Evolutionary conservation across 1,140 invertebrate species (phyloP).

Genomic region (Rhagoletis pomonella): DNA sequence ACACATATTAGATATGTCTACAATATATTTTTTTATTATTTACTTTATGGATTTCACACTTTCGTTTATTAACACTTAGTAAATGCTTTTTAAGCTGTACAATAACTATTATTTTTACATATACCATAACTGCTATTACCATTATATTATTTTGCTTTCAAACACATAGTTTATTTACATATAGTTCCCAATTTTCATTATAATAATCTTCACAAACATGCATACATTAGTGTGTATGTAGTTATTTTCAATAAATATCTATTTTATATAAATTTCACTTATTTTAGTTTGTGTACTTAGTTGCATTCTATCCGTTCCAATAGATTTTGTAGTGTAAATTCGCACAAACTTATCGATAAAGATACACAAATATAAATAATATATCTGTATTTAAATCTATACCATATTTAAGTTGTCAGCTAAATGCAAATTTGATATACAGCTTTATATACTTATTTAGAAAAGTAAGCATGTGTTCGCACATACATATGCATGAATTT

Average conservation of each 20-base stretch:
- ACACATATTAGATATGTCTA: neutral
- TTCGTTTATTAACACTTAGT: conserved; percentile 9
- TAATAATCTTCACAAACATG: neutral
- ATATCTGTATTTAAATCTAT: conserved; percentile 18
- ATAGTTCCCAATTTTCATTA: neutral
- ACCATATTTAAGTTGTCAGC: conserved; percentile 25
- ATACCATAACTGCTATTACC: neutral
- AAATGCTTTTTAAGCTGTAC: conserved; percentile 49
- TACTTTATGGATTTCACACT: conserved; percentile 4
- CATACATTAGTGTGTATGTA: neutral
- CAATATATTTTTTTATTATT: neutral
- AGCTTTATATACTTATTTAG: conserved; percentile 27
- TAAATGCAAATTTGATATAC: conserved; percentile 51
- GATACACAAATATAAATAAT: neutral
- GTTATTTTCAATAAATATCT: neutral
- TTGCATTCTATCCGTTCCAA: neutral
- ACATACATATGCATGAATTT: neutral
- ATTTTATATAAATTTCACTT: neutral
- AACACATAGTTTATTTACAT: neutral
- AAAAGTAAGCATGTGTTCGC: neutral
- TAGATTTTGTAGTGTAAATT: conserved; percentile 12
- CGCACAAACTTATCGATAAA: neutral
- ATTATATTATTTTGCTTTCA: neutral
- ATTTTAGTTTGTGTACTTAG: neutral
- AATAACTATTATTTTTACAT: neutral